Conservation (phyloP, 2,888 invertebrate species). For the Polietes domitor region DNA sequence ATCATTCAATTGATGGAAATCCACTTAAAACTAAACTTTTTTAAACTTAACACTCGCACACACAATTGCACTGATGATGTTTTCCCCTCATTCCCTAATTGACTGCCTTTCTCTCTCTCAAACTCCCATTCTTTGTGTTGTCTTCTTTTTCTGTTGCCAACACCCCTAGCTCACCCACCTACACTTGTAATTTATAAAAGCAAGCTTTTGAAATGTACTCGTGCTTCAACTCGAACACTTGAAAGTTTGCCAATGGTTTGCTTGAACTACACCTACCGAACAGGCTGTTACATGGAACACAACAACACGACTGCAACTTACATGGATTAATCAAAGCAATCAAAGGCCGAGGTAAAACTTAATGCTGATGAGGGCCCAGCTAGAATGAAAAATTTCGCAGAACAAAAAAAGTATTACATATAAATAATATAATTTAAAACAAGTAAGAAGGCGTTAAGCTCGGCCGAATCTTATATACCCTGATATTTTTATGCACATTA, state of each 20-base stretch:
- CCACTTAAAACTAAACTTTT: conserved; percentile 39
- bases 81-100: background rate
- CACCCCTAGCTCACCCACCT: background rate
- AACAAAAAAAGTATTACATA: no score
- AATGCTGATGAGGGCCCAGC: no score
- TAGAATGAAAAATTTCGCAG: no score
- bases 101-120: no score
- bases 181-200: background rate
- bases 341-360: no score
- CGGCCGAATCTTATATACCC: no score
- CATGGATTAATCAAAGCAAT: no score
- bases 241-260: conserved; percentile 51
- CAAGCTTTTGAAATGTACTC: conserved; percentile 37
- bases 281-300: background rate
- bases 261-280: conserved; percentile 15
- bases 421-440: no score
- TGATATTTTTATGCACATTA: no score
- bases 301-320: no score
- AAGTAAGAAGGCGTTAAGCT: no score
- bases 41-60: background rate
- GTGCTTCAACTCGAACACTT: conserved; percentile 49
- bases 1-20: conserved; percentile 54
- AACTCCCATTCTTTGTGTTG: background rate
- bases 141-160: background rate
- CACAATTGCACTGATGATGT: background rate